These are phyloP conservation scores for Aphelenchoides bicaudatus DNA, from an alignment of 2,888 invertebrate species.

Conservation along the genomic window DNA sequence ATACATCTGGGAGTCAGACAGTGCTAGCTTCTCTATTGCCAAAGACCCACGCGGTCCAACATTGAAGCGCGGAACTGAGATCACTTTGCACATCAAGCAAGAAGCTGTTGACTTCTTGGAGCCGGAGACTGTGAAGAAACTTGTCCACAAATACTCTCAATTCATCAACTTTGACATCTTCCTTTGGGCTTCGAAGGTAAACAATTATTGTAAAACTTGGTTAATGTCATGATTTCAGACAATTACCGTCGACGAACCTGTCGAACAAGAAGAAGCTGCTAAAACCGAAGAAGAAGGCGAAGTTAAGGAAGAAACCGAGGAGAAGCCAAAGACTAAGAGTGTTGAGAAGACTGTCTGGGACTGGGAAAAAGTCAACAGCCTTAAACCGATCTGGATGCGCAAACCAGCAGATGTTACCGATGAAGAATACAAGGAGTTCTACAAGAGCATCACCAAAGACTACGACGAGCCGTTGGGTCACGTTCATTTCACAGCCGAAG, in stretches of 20 bases:
- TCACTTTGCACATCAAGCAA: constrained; percentile 84
- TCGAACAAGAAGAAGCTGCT: constrained; percentile 66
- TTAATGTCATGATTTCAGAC: constrained; percentile 63
- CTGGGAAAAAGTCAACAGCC: constrained; percentile 87
- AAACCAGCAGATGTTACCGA: constrained; percentile 66
- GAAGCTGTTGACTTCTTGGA: constrained; percentile 94
- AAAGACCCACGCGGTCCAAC: constrained; percentile 88
- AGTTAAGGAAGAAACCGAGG: constrained; percentile 53
- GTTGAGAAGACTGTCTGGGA: constrained; percentile 95
- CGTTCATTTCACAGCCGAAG: constrained; percentile 95
- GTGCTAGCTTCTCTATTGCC: constrained; percentile 78
- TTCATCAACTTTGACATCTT: constrained; percentile 99
- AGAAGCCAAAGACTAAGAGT: constrained; percentile 54
- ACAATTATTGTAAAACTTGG: constrained; percentile 7
- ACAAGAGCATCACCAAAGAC: constrained; percentile 82
- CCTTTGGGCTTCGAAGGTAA: constrained; percentile 77
- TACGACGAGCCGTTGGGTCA: constrained; percentile 55
- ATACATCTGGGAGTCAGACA: constrained; percentile 97
- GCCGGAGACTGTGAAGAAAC: constrained; percentile 79
- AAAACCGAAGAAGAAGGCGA: constrained; percentile 58
- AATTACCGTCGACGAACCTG: constrained; percentile 73
- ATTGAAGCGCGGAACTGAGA: constrained; percentile 77
- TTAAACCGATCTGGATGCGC: constrained; percentile 97
- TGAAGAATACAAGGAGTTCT: constrained; percentile 86
- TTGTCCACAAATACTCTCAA: constrained; percentile 96